Base-by-base conservation (phyloP, 2,888 invertebrate species). In the Oxystoma pomonae region DNA sequence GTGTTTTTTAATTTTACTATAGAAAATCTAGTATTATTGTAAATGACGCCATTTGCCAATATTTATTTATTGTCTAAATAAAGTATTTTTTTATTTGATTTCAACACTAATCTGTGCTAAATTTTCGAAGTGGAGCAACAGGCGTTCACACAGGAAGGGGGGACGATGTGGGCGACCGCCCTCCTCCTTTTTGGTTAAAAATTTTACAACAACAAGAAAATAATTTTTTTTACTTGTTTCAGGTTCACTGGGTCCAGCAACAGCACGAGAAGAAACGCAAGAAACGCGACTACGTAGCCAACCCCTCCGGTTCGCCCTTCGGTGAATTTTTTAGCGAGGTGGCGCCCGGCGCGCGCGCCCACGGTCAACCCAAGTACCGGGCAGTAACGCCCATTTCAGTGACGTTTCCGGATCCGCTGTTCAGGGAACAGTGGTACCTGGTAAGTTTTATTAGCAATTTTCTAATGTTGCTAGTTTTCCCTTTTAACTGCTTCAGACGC, bases 401-500 rank as follows among this genome's bases (percentile, higher is more conserved):
- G 75, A 82, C 87, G 71, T 96, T 96, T 81, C 90, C 93, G 16
- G 96, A 96, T 82, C 96, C 96, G 16, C 85, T 96, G 72, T 98
- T 91, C 85, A 90, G 91, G 76, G 94, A 96, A 80, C 95, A 97
- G 84, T 98, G 97, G 98, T 98, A 98, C 78, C 83, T 98, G 91
- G 97, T 97, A 82, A 89, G 96, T 89, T 12, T n/a, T n/a, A n/a
- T n/a, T n/a, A n/a, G n/a, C n/a, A n/a, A n/a, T n/a, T n/a, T n/a
- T n/a, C n/a, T n/a, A n/a, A n/a, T n/a, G n/a, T n/a, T n/a, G n/a
- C n/a, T n/a, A n/a, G n/a, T n/a, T n/a, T n/a, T n/a, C n/a, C n/a
- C n/a, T n/a, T n/a, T n/a, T n/a, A n/a, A n/a, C n/a, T n/a, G n/a
- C n/a, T n/a, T n/a, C n/a, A n/a, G n/a, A n/a, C n/a, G n/a, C n/a